Base-by-base conservation (phyloP, 2,888 invertebrate species). In the Calameuta idolon region DNA sequence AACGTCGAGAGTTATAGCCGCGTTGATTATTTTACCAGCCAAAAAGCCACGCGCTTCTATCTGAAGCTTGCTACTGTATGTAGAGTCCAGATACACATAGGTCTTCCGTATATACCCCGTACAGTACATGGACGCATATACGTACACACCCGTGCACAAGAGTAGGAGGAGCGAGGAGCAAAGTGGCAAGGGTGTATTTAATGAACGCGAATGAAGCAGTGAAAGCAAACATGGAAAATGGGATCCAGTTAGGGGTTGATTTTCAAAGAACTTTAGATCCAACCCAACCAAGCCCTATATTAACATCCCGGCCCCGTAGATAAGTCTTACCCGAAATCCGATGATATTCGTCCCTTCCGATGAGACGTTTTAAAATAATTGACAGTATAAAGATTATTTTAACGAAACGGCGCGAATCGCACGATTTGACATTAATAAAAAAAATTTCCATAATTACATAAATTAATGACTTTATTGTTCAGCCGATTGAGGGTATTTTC, bases 1-100 rank as follows among this genome's bases (percentile, higher is more conserved):
- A 71, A 71, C 31, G 31, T 71, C 71, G 4, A 71, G 71, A 71
- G 71, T 71, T 71, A 71, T 71, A 34, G 35, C 73, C 34, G 35
- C 77, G 81, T 79, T 81, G 78, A 78, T 76, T 79, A 79, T 81
- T 77, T 78, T n/a, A 69, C 69, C 30, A 74, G 71, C 76, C 73
- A 74, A 73, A 81, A 77, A 76, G 75, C 68, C 69, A 71, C 74
- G 68, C 73, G 68, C 33, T 71, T 15, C 31, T 71, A 31, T 71
- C 71, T 3, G 71, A 71, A 31, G 71, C 34, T 31, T 15, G 71
- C 9, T 23, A 55, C 55, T 55, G 55, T 55, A 55, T 23, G 55
- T 55, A 9, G 23, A 23, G 23, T 55, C 23, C 9, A 55, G 23
- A 55, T 23, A 23, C 23, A 23, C 23, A 55, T 9, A 9, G 23